Conservation (phyloP, 2,113 vertebrate species). For the Pachyramphus minor region DNA sequence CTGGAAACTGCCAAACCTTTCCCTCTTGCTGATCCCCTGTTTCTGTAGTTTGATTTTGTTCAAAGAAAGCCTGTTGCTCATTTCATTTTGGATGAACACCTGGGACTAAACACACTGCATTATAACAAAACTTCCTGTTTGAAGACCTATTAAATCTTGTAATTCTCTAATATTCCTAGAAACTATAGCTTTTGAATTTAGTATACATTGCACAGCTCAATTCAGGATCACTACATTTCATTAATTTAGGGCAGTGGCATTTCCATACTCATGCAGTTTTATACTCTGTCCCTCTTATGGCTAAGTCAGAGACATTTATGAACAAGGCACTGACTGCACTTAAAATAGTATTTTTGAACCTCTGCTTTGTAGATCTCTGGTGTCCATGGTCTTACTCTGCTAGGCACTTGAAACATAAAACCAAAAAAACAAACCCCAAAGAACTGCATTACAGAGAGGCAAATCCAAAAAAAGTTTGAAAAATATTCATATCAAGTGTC, state of each 20-base stretch:
- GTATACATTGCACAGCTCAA: background rate
- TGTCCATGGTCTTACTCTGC: background rate
- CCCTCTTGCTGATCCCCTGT: background rate
- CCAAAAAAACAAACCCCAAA: background rate
- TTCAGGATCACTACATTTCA: background rate
- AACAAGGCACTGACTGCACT: background rate
- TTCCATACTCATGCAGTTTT: background rate
- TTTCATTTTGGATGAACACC: background rate
- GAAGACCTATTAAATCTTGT: background rate
- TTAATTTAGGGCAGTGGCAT: background rate
- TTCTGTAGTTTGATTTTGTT: background rate
- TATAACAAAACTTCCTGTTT: background rate
- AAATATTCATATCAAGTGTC: background rate
- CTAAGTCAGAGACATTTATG: background rate
- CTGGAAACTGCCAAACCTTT: background rate
- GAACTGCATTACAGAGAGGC: background rate
- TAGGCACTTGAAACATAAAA: background rate
- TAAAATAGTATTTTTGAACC: background rate
- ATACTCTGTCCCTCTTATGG: background rate
- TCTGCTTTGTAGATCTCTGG: background rate
- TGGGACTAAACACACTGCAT: background rate
- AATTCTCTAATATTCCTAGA: background rate
- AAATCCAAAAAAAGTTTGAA: background rate
- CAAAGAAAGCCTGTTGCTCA: background rate
- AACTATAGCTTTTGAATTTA: background rate